Evolutionary conservation across 1,140 invertebrate genomes (phyloP).

Genomic region (Bombus cullumanus): DNA sequence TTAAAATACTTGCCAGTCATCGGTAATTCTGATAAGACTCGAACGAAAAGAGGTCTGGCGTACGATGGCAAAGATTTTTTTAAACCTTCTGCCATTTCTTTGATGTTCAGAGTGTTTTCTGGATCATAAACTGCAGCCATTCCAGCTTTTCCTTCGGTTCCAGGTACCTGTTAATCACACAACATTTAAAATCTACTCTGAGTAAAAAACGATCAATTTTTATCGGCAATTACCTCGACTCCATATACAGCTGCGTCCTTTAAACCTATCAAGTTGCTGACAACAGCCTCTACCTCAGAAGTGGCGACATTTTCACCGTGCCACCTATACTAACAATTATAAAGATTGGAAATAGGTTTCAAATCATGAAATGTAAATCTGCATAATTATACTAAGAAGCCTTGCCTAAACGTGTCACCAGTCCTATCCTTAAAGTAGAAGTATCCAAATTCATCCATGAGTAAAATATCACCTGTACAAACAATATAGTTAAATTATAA

Average conservation of each 20-base stretch:
- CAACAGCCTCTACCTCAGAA: slow-evolving; percentile 96
- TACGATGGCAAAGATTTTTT: slow-evolving; percentile 90
- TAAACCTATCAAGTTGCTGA: slow-evolving; percentile 90
- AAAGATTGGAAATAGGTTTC: too few relatives aligned
- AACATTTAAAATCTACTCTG: not conserved
- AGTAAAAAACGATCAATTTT: too few relatives aligned
- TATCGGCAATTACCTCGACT: slow-evolving; percentile 87
- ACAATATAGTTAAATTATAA: slow-evolving; percentile 3
- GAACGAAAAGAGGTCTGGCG: slow-evolving; percentile 94
- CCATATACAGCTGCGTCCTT: slow-evolving; percentile 93
- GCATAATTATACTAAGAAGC: not conserved
- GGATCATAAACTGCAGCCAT: slow-evolving; percentile 97
- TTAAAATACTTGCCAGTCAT: slow-evolving; percentile 87
- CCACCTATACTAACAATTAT: slow-evolving; percentile 85
- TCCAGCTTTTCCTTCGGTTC: slow-evolving; percentile 95
- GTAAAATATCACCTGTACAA: slow-evolving; percentile 91
- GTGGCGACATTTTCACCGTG: slow-evolving; percentile 98
- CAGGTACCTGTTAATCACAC: slow-evolving; percentile 84
- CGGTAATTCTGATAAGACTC: slow-evolving; percentile 90
- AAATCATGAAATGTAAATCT: too few relatives aligned
- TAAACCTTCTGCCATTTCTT: slow-evolving; percentile 85
- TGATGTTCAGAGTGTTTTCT: slow-evolving; percentile 86
- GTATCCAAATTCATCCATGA: slow-evolving; percentile 95
- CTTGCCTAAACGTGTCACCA: slow-evolving; percentile 95
- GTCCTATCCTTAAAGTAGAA: slow-evolving; percentile 98